Base-by-base conservation (phyloP, 2,797 vertebrate species). In the Agapornis canus region DNA sequence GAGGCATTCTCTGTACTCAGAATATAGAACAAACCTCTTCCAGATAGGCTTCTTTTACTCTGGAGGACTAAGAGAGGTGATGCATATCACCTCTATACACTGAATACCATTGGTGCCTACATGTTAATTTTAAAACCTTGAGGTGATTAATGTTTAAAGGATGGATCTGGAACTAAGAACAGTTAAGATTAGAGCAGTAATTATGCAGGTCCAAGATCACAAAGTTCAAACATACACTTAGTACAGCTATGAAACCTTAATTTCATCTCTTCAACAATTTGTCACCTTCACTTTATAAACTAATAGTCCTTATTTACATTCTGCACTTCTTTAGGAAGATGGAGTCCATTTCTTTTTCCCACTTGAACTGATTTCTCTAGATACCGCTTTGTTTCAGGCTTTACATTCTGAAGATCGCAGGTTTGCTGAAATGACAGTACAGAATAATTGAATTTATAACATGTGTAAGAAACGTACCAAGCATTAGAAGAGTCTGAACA, bases 271-370 rank as follows among this genome's bases (percentile, higher is more conserved):
- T 81, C 11, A 72, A 80, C 31, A 35, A 20, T 51, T 78, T 72
- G 32, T 45, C 76, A 76, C 3, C 4, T 71, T 88, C 48, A 13
- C 14, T 77, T 78, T 48, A 79, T 11, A 91, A 95, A 88, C 22
- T 54, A 89, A 83, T 73, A 93, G 20, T 13, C 22, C 45, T 89
- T 96, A 97, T 97, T 98, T 94, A 99, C 99, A 97, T 98, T 98
- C 90, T 99, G 99, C 48, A 98, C 97, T 87, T 99, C 98, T 93
- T 97, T 95, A 45, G 99, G 98, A 97, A 99, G 98, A 96, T 99
- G 99, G 68, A 99, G 97, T 76, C 99, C 99, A 4, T 98, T 99
- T 69, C 99, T 98, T 97, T 98, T 98, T 20, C 99, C 99, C 89
- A 98, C 96, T 93, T 98, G 98, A 71, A 99, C 95, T 3, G 98